These are phyloP conservation scores for Pteropus rufus DNA, from an alignment of 2,797 vertebrate genomes.

Conservation along the genomic window DNA sequence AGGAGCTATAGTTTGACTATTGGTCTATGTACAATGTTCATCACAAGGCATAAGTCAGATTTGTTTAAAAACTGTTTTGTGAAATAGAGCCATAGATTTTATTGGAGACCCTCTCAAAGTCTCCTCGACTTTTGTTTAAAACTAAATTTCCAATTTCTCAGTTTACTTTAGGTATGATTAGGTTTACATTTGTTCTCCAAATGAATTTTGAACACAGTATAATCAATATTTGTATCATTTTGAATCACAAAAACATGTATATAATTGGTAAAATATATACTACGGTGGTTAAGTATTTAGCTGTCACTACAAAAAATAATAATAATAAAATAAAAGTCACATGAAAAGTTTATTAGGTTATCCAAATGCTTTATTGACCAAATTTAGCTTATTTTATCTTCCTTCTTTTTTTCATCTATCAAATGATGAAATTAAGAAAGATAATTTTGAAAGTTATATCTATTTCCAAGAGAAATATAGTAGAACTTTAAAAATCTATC, in stretches of 20 bases:
- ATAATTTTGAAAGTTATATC: neutral
- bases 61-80: neutral
- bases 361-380: neutral
- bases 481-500: neutral
- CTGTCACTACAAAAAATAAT: neutral
- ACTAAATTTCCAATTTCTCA: neutral
- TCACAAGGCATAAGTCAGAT: neutral
- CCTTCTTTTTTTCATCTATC: neutral
- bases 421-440: neutral
- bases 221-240: constrained; percentile 22
- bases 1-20: neutral
- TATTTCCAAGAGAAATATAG: neutral
- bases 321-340: neutral
- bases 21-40: neutral
- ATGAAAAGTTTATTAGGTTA: neutral
- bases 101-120: neutral
- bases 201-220: neutral
- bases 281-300: neutral
- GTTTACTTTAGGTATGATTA: neutral
- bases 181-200: neutral
- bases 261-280: neutral
- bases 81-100: neutral
- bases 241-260: constrained; percentile 22
- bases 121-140: neutral
- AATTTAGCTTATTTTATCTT: neutral